These are phyloP conservation scores for Channa argus DNA, from an alignment of 2,113 vertebrate genomes.

Conservation along the genomic window DNA sequence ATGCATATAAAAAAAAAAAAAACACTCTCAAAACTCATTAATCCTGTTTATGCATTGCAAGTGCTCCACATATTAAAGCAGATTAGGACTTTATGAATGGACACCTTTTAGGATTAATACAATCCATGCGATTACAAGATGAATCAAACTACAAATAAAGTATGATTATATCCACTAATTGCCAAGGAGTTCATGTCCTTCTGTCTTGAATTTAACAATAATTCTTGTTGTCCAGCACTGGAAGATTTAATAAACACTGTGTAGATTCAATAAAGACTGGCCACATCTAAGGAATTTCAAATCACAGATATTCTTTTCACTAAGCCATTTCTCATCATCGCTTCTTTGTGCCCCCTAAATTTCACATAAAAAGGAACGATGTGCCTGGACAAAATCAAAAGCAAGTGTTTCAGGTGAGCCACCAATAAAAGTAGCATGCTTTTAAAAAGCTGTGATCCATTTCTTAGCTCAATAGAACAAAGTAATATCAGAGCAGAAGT, in stretches of 20 bases:
- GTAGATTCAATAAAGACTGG: background rate
- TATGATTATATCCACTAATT: no score
- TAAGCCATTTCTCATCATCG: background rate
- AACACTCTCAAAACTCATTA: slow-evolving; percentile 23
- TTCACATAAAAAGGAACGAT: slow-evolving; percentile 23
- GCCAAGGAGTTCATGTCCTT: no score
- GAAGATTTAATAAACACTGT: background rate
- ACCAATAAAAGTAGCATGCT: background rate
- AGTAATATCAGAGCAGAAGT: slow-evolving; percentile 26
- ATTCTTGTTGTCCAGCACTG: slow-evolving; percentile 1
- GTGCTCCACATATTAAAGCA: background rate
- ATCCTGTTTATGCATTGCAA: background rate
- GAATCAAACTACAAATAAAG: background rate
- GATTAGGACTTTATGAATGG: background rate
- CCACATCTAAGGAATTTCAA: background rate
- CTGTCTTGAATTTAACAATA: background rate
- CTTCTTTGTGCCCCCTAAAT: slow-evolving; percentile 15
- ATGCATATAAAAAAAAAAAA: slow-evolving; percentile 27
- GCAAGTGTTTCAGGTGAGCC: background rate
- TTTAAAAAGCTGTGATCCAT: slow-evolving; percentile 2
- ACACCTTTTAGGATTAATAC: slow-evolving; percentile 27
- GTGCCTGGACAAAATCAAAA: slow-evolving; percentile 9
- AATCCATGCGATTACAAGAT: slow-evolving; percentile 16
- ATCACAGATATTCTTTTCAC: background rate
- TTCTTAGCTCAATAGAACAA: slow-evolving; percentile 1